Conservation (phyloP, 2,888 invertebrate genomes). For the Iphiclides podalirius region DNA sequence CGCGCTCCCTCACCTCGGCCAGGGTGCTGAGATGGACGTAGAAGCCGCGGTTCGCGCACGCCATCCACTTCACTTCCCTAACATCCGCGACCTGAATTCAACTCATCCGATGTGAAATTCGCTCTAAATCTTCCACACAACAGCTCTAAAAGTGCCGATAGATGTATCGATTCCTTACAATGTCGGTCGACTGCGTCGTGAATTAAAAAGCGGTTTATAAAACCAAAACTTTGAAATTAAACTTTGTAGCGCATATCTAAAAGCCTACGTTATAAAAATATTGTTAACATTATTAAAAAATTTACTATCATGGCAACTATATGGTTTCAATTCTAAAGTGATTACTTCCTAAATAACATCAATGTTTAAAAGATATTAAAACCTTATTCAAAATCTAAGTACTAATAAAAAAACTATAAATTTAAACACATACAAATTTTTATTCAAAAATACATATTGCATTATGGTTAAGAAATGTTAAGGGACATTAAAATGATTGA, state of each 20-base stretch:
- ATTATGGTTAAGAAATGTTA: too few relatives aligned
- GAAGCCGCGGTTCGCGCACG: conserved; percentile 97
- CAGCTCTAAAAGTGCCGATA: conserved; percentile 2
- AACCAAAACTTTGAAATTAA: conserved; percentile 17
- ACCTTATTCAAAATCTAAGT: too few relatives aligned
- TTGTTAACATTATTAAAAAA: conserved; percentile 7
- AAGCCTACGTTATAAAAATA: conserved; percentile 10
- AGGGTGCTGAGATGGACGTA: conserved; percentile 97
- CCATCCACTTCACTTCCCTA: conserved; percentile 98
- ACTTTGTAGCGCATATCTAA: conserved; percentile 18
- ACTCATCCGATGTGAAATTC: conserved; percentile 39
- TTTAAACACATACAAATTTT: too few relatives aligned
- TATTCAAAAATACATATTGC: too few relatives aligned
- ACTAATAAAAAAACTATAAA: too few relatives aligned
- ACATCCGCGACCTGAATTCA: conserved; percentile 87
- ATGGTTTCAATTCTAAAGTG: not conserved
- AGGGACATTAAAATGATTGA: too few relatives aligned
- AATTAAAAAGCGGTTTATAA: conserved; percentile 17
- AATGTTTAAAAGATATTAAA: too few relatives aligned
- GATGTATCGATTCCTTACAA: not conserved
- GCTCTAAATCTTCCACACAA: not conserved
- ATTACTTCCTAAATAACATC: not conserved
- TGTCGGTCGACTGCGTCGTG: conserved; percentile 22
- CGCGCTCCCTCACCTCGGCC: conserved; percentile 98
- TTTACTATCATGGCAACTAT: conserved; percentile 7